Conservation (phyloP, 2,888 invertebrate species). For the Macrosiphum euphorbiae region DNA sequence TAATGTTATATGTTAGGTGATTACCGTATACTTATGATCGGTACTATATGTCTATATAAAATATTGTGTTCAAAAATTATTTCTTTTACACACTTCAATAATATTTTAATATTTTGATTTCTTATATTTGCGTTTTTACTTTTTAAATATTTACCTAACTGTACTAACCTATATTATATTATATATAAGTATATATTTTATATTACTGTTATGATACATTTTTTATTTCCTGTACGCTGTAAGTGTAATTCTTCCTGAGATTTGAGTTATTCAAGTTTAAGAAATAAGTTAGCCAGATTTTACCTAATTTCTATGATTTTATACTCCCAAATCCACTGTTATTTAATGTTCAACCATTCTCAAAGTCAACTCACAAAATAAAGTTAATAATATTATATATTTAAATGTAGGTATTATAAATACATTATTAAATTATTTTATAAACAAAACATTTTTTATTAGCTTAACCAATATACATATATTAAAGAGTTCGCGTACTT, state of each 20-base stretch:
- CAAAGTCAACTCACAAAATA: neutral
- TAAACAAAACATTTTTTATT: neutral
- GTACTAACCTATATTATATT: neutral
- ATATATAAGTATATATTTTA: neutral
- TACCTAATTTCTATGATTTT: neutral
- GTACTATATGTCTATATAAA: neutral
- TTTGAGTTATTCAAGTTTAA: neutral
- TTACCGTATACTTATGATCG: neutral
- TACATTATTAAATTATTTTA: neutral
- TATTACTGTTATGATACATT: neutral
- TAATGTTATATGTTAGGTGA: neutral
- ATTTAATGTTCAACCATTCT: neutral
- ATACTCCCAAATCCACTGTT: neutral
- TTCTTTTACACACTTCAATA: neutral
- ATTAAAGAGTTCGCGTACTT: neutral
- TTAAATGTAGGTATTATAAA: neutral
- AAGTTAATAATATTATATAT: neutral
- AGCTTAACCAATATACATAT: neutral
- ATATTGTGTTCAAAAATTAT: neutral
- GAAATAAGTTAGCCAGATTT: neutral
- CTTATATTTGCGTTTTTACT: neutral
- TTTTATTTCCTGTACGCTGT: neutral
- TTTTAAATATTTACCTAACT: neutral
- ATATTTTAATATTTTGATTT: neutral
- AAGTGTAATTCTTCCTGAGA: neutral